These are phyloP conservation scores for Varanus komodoensis DNA, from an alignment of 2,113 vertebrate species.

Conservation along the genomic window DNA sequence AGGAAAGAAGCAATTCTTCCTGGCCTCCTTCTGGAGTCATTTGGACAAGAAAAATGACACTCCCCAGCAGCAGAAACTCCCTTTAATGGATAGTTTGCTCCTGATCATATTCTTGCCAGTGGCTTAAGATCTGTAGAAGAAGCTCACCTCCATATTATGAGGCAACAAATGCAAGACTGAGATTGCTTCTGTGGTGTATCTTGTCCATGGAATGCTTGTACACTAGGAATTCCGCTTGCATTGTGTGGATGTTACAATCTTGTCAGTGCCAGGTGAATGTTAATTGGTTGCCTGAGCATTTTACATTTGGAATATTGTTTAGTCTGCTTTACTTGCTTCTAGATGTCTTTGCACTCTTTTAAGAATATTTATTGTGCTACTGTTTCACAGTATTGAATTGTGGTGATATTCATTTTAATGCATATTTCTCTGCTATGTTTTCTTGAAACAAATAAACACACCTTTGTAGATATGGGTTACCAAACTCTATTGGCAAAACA, in stretches of 20 bases:
- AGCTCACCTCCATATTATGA: too few species aligned
- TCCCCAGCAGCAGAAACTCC: neutral
- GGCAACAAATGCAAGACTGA: too few species aligned
- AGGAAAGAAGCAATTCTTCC: too few species aligned
- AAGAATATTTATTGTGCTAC: conserved; percentile 5
- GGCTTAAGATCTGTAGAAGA: too few species aligned
- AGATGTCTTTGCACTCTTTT: neutral
- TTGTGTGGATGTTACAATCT: neutral
- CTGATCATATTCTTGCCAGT: neutral
- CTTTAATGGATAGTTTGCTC: neutral
- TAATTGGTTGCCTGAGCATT: neutral
- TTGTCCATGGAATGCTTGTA: too few species aligned
- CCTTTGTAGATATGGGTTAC: too few species aligned
- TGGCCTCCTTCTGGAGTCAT: too few species aligned
- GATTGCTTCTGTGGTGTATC: too few species aligned
- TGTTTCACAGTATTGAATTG: neutral
- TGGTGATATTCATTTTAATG: neutral
- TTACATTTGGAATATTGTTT: neutral
- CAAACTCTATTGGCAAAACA: too few species aligned
- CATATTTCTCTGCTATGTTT: neutral
- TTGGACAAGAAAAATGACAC: too few species aligned
- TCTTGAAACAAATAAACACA: too few species aligned
- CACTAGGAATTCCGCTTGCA: too few species aligned
- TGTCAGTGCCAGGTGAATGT: neutral
- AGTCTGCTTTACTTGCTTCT: neutral